Base-by-base conservation (phyloP, 1,140 invertebrate genomes). In the Andrena cerasifolii region DNA sequence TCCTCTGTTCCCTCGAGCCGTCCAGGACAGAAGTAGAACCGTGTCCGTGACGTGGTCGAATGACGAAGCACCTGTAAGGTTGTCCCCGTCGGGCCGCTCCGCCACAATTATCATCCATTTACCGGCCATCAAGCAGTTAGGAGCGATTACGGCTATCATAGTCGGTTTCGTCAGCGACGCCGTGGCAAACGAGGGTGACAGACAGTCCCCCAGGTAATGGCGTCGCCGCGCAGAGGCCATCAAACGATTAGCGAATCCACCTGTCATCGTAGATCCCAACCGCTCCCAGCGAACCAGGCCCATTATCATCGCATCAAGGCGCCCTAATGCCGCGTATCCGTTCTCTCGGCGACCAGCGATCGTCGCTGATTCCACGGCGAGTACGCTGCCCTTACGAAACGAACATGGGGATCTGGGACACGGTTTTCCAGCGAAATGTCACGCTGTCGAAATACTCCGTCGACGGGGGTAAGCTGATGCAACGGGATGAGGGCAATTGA, bases 71-170 rank as follows among this genome's bases (percentile, higher is more conserved):
- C 87, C 87, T 86, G 88, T 66, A 80, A 77, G 68, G 49, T 65
- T 45, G 59, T 45, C 54, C 28, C 16, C 45, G 36, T n/a, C 12
- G 45, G 63, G 47, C 83, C 79, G 77, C 84, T 86, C 82, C 45
- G 65, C 58, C 81, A 86, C 89, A 92, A 92, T 92, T 91, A 92
- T 92, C 88, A 91, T 89, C 89, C 89, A 91, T 92, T 92, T 92
- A 92, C 89, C 87, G 87, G 83, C 81, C 87, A 91, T 91, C 89
- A 90, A 90, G 89, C 86, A 89, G 86, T 91, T 91, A 90, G 82
- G 66, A 87, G 40, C 87, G 90, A 92, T 92, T 92, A 89, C 91
- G 85, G 86, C 86, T 87, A 91, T 91, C 90, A 88, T 90, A 89
- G 89, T 67, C 56, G 67, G 79, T 86, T 85, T 85, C 83, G 83